These are phyloP conservation scores for Hydrocynus forskahlii DNA, from an alignment of 2,797 vertebrate genomes.

Conservation along the genomic window DNA sequence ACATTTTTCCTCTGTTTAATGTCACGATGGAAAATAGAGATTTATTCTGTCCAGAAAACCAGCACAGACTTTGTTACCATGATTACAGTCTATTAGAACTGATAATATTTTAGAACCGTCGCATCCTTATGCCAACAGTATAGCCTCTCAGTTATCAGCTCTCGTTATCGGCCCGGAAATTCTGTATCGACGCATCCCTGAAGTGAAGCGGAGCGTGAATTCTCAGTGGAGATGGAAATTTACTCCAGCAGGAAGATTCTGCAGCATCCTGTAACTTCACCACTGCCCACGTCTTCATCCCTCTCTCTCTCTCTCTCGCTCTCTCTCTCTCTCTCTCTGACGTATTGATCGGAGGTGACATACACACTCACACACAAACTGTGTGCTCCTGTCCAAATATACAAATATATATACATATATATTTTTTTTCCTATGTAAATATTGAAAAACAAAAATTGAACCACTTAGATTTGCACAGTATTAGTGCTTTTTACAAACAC, in stretches of 20 bases:
- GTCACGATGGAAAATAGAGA: no score
- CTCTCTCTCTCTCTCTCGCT: background rate
- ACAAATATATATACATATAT: slow-evolving; percentile 12
- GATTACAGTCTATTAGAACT: no score
- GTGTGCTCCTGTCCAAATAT: slow-evolving; percentile 54
- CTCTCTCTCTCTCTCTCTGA: slow-evolving; percentile 8
- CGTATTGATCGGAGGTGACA: slow-evolving; percentile 46
- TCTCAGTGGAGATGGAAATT: slow-evolving; percentile 19
- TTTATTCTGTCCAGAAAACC: no score
- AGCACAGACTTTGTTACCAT: no score
- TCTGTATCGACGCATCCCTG: background rate
- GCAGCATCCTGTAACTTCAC: slow-evolving; percentile 9
- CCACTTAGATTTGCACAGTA: slow-evolving; percentile 55
- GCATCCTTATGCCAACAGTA: no score
- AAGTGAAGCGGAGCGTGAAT: background rate
- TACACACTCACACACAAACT: slow-evolving; percentile 39
- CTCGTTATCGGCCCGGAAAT: background rate
- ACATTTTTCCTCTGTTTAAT: no score
- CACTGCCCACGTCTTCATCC: slow-evolving; percentile 16
- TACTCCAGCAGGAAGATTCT: slow-evolving; percentile 6
- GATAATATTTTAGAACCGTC: no score
- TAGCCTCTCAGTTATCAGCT: background rate
- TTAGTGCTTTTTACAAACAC: slow-evolving; percentile 56
- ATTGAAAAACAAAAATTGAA: slow-evolving; percentile 28
- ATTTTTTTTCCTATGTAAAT: slow-evolving; percentile 55